Evolutionary conservation across 2,797 vertebrate species (phyloP).

Genomic region (Oreochromis grahami): DNA sequence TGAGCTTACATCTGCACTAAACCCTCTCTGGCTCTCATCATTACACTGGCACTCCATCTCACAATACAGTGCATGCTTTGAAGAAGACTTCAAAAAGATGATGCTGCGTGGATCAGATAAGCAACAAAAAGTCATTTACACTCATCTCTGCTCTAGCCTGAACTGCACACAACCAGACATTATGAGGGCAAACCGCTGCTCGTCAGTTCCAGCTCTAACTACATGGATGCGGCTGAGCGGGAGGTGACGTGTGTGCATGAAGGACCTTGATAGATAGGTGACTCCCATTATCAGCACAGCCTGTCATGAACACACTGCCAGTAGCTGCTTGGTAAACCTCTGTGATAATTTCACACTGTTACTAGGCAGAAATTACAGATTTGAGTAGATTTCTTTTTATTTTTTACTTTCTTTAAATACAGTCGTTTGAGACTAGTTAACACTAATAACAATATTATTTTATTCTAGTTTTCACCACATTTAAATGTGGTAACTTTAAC

Average conservation of each 20-base stretch:
- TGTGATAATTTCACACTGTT: constrained; percentile 72
- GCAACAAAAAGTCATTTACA: constrained; percentile 64
- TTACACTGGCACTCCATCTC: constrained; percentile 46
- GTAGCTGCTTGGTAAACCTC: constrained; percentile 73
- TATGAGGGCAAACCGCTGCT: constrained; percentile 53
- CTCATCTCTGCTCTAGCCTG: constrained; percentile 51
- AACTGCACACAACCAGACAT: constrained; percentile 57
- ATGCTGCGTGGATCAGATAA: constrained; percentile 58
- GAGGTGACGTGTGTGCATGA: constrained; percentile 31
- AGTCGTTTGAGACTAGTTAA: background rate
- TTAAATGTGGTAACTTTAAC: background rate
- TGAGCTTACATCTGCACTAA: constrained; percentile 10
- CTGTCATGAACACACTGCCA: constrained; percentile 73
- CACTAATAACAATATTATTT: background rate
- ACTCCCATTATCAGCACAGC: constrained; percentile 71
- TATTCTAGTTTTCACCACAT: background rate
- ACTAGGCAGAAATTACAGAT: constrained; percentile 74
- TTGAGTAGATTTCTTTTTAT: background rate
- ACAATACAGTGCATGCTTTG: constrained; percentile 49
- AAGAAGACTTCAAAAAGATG: constrained; percentile 68
- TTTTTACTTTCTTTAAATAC: background rate
- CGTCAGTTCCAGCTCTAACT: constrained; percentile 35
- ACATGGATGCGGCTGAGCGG: constrained; percentile 28
- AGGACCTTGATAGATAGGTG: constrained; percentile 81
- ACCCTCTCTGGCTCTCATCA: constrained; percentile 52